phyloP scores from a whole-genome alignment of 2,113 vertebrate genomes.

The Poeciliopsis occidentalis region DNA sequence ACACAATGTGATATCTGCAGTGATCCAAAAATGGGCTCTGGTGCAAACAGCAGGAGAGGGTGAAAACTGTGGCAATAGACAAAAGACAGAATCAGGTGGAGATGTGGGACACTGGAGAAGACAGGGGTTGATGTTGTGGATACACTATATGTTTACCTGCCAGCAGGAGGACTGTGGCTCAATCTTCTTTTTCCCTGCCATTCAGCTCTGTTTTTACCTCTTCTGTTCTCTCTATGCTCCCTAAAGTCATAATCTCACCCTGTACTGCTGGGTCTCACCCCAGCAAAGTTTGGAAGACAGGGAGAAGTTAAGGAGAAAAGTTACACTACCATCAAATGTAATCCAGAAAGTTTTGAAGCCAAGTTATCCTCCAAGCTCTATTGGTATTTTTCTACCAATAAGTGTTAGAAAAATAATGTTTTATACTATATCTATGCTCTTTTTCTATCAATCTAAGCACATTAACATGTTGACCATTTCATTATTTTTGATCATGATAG shows the following conservation, averaged over 20 bases:
- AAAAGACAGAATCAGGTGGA: slow-evolving; percentile 15
- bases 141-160: slow-evolving; percentile 53
- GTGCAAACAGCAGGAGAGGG: slow-evolving; percentile 43
- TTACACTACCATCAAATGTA: slow-evolving; percentile 13
- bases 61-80: slow-evolving; percentile 30
- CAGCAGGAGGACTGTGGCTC: slow-evolving; percentile 43
- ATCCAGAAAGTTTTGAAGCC: not conserved
- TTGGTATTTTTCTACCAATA: not conserved
- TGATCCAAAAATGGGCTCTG: slow-evolving; percentile 51
- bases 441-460: not conserved
- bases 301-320: slow-evolving; percentile 16
- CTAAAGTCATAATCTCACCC: slow-evolving; percentile 40
- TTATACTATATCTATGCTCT: slow-evolving; percentile 16
- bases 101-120: slow-evolving; percentile 3
- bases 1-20: slow-evolving; percentile 50
- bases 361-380: not conserved
- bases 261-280: slow-evolving; percentile 26
- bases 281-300: slow-evolving; percentile 3
- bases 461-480: no score
- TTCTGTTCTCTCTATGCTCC: slow-evolving; percentile 32
- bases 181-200: slow-evolving; percentile 37
- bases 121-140: slow-evolving; percentile 29
- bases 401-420: slow-evolving; percentile 6
- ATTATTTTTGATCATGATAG: no score
- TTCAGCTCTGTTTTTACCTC: slow-evolving; percentile 11